Evolutionary conservation across 2,113 vertebrate genomes (phyloP), one percentile per base, ranked within the genome.

Genomic region (Symphodus melops): DNA sequence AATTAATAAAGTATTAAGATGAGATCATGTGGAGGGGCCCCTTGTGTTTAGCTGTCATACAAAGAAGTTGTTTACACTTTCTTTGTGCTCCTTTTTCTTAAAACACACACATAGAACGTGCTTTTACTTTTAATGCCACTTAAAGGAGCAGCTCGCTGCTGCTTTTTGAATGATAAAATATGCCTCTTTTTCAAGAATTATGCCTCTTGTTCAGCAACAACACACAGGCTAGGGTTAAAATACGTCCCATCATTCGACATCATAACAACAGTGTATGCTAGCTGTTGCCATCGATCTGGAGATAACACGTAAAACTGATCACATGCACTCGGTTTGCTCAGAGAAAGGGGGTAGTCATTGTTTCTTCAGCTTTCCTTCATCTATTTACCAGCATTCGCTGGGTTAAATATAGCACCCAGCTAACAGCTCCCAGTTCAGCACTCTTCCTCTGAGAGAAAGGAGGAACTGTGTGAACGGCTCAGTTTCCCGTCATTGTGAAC

Each of bases 391-490:
- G 17, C 33, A 20, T 11, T 68, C 46, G 20, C n/a, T 14, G n/a
- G 8, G 71, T 81, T 88, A 91, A 82, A 80, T 77, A 85, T 83
- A 87, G 72, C 55, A 48, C 48, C 2, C 3, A 17, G 57, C 62
- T 76, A 13, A 44, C 37, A 14, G 48, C 44, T 56, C 59, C 46
- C 33, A 13, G 61, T 56, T 74, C 53, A 57, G 37, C 42, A 71
- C 79, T 84, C 84, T 82, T 85, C 81, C 81, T 80, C 79, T 79
- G 80, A 84, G 68, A 82, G 79, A 84, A 81, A 89, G 82, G 61
- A 82, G 88, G 86, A 91, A 90, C 83, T 85, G 52, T 82, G 68
- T 77, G 42, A 86, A 71, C 39, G 37, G 55, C 61, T 62, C 79
- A 78, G 75, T 83, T 92, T 91, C 87, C 91, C 48, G 69, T 83